phyloP scores from a whole-genome alignment of 92 coral and sea anemone genomes.

The Phenganax marumi region DNA sequence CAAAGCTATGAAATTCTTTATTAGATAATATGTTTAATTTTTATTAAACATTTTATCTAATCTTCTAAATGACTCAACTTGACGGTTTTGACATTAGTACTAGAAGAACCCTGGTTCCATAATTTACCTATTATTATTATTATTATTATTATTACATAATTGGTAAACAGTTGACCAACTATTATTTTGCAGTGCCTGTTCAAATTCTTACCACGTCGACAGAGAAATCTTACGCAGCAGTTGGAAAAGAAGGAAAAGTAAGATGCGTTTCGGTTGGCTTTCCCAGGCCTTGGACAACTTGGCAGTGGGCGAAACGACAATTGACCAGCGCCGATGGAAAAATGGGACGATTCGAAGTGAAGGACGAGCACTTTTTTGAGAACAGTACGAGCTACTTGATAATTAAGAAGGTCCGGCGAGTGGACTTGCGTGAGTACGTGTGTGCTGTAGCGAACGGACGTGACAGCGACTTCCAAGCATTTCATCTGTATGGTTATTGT shows the following conservation, averaged over 20 bases:
- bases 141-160: constrained; percentile 53
- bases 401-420: constrained; percentile 60
- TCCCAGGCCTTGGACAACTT: constrained; percentile 70
- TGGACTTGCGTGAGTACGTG: constrained; percentile 62
- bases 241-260: constrained; percentile 64
- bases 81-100: no score
- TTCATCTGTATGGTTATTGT: constrained; percentile 68
- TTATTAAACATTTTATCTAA: no score
- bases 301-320: constrained; percentile 72
- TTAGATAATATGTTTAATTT: no score
- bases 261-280: constrained; percentile 70
- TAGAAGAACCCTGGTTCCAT: no score
- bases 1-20: no score
- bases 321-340: constrained; percentile 64
- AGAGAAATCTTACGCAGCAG: constrained; percentile 69
- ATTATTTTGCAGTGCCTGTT: constrained; percentile 15
- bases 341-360: constrained; percentile 63
- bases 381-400: constrained; percentile 67
- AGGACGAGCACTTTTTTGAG: constrained; percentile 52
- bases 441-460: constrained; percentile 56
- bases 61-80: no score
- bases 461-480: neutral
- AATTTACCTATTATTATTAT: neutral
- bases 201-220: constrained; percentile 17
- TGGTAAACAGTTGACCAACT: no score